phyloP scores from a whole-genome alignment of 2,888 invertebrate species.

The Nomada lathburiana region DNA sequence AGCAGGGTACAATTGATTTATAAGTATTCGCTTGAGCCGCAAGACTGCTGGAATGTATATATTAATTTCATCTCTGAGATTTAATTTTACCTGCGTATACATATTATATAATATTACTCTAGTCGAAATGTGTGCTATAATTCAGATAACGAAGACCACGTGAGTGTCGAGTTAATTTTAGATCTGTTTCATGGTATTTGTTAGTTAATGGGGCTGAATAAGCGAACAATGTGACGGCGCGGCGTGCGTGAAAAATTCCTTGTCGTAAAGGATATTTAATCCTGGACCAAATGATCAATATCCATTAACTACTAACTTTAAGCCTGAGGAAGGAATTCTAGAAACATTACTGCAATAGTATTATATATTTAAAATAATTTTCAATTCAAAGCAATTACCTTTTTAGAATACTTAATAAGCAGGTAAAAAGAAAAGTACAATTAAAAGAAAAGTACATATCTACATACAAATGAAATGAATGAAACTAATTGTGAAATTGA shows the following conservation, averaged over 20 bases:
- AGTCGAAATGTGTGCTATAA: constrained; percentile 67
- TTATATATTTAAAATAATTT: no score
- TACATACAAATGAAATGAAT: not conserved
- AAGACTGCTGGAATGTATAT: constrained; percentile 74
- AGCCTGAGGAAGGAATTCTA: not conserved
- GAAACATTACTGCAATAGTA: not conserved
- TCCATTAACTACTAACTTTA: not conserved
- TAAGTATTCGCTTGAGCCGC: constrained; percentile 56
- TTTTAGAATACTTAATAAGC: not conserved
- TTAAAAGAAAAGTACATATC: not conserved
- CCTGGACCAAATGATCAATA: constrained; percentile 10
- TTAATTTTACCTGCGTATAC: constrained; percentile 57
- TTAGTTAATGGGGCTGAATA: constrained; percentile 50
- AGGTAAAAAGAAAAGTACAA: not conserved
- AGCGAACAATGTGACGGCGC: constrained; percentile 9
- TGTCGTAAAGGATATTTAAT: constrained; percentile 46
- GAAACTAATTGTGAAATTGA: not conserved
- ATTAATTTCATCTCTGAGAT: constrained; percentile 60
- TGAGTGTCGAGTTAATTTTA: constrained; percentile 46
- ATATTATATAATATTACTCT: constrained; percentile 66
- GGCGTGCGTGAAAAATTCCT: constrained; percentile 42
- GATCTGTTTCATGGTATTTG: constrained; percentile 55
- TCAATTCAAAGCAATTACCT: not conserved
- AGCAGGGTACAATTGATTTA: constrained; percentile 41
- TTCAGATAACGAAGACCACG: constrained; percentile 47